Evolutionary conservation across 2,888 invertebrate genomes (phyloP), one percentile per base, ranked within the genome.

Genomic region (Phortica magna): DNA sequence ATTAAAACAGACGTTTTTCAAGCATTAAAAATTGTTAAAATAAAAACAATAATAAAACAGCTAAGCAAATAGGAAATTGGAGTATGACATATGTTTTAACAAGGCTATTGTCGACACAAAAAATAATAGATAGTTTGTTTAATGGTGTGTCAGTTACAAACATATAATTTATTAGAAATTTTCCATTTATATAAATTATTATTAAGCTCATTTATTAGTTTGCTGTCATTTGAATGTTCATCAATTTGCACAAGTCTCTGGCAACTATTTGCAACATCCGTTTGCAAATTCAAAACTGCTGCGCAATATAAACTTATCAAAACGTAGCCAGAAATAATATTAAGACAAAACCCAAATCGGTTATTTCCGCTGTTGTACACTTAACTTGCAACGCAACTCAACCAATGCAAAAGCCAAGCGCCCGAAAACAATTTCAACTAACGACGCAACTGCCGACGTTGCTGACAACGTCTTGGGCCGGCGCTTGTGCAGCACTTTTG

Each of bases 191-290:
- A 31, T 4, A 0, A 31, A 4, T 1, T 31, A 4, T 31, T 31
- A 3, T 31, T 31, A 4, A 31, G 5, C 31, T 31, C 31, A 31
- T 31, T 1, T 31, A 31, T 31, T 31, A 31, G 31, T 4, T 31
- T 31, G 2, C 31, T 31, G 31, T 31, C 31, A 1, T 31, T 31
- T 31, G 31, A 31, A 31, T 4, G 31, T 31, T 1, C 2, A 31
- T 31, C 31, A 31, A 1, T 31, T 41, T 9, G 0, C 9, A 76
- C 43, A 76, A 41, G 78, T 77, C 68, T 61, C n/a, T n/a, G n/a
- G n/a, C n/a, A n/a, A n/a, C n/a, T n/a, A n/a, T n/a, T 61, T 6
- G 5, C 19, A 17, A 17, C 31, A 31, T 31, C 67, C 67, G 17
- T 39, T 39, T 67, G 67, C 31, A 31, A 48, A 48, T 48, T 48